Evolutionary conservation across 2,888 invertebrate species (phyloP).

Genomic region (Pherbina coryleti): DNA sequence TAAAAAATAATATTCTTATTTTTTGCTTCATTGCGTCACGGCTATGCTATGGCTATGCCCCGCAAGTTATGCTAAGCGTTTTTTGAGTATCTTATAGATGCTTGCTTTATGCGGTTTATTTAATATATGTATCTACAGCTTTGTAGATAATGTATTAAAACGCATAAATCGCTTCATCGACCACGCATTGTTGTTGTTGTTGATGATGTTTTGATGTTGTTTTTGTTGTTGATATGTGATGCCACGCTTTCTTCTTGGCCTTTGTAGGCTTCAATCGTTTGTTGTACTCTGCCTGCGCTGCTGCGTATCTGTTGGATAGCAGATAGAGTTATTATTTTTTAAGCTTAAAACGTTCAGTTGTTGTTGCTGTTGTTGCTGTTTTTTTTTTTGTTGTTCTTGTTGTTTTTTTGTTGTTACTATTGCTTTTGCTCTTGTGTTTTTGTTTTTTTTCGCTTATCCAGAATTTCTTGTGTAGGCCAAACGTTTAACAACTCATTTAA

Average conservation of each 20-base stretch:
- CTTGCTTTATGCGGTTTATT: background rate
- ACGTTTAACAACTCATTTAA: conserved; percentile 26
- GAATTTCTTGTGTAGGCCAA: conserved; percentile 4
- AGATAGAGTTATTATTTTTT: conserved; percentile 23
- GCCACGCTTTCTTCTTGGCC: conserved; percentile 1
- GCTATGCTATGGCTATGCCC: too few species aligned
- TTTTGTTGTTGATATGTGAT: background rate
- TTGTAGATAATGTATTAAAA: conserved; percentile 6
- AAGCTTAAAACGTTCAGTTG: background rate
- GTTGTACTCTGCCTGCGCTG: too few species aligned
- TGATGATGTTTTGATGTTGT: background rate
- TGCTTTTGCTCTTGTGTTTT: background rate
- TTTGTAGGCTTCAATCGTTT: background rate
- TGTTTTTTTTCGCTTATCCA: background rate
- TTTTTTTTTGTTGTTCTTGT: background rate
- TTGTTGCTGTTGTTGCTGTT: background rate
- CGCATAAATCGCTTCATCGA: conserved; percentile 24
- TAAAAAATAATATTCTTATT: too few species aligned
- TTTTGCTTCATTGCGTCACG: too few species aligned
- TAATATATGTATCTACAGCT: background rate
- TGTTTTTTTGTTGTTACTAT: background rate
- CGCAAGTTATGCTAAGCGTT: background rate
- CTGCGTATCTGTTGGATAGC: background rate
- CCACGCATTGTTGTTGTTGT: conserved; percentile 5
- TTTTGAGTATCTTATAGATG: background rate